phyloP scores from a whole-genome alignment of 2,797 vertebrate genomes.

The Falco concolor region DNA sequence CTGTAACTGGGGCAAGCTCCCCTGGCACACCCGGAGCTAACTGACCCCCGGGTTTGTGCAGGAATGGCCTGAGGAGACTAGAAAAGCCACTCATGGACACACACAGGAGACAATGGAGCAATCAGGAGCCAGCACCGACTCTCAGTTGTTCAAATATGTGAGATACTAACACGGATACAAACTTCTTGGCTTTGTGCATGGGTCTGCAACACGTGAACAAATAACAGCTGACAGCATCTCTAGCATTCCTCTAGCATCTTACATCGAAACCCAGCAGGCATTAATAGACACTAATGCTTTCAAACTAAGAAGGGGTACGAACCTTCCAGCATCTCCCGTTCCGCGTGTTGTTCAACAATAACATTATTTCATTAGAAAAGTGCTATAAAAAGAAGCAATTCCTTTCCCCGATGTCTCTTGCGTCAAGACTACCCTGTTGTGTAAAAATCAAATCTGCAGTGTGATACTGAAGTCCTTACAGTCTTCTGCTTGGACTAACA shows the following conservation, averaged over 20 bases:
- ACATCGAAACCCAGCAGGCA: not conserved
- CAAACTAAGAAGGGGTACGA: not conserved
- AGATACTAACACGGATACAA: not conserved
- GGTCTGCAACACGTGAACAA: not conserved
- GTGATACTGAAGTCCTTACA: not conserved
- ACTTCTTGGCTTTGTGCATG: not conserved
- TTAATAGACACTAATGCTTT: not conserved
- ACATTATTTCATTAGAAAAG: not conserved
- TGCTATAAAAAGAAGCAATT: not conserved
- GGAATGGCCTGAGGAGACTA: not conserved
- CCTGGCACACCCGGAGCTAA: not conserved
- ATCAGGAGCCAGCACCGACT: rapidly evolving
- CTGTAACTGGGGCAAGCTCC: not conserved
- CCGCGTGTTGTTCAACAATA: not conserved
- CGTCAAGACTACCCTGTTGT: not conserved
- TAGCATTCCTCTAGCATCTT: not conserved
- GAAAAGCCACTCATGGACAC: not conserved
- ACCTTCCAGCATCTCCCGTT: not conserved
- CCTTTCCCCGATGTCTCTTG: not conserved
- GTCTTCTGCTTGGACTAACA: not conserved
- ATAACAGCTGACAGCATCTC: not conserved
- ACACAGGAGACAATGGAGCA: not conserved
- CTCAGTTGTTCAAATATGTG: too few species aligned
- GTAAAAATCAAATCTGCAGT: not conserved
- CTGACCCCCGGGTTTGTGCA: not conserved